Evolutionary conservation across 2,888 invertebrate genomes (phyloP).

Genomic region (Sycophila texana): DNA sequence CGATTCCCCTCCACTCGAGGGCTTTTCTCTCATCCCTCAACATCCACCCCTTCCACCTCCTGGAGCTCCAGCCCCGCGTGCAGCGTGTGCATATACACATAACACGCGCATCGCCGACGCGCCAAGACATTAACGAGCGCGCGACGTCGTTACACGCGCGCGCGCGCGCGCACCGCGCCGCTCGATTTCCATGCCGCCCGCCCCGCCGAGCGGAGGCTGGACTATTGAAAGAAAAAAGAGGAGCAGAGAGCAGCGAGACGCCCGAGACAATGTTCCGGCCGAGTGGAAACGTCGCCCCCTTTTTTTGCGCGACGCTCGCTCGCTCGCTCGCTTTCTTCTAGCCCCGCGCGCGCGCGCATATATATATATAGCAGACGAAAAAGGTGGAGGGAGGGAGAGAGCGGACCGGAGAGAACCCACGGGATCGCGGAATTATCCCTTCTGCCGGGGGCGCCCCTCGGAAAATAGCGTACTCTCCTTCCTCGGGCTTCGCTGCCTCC

Average conservation of each 20-base stretch:
- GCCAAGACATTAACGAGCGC: conserved; percentile 71
- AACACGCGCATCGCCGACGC: conserved; percentile 59
- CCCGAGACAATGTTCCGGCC: conserved; percentile 62
- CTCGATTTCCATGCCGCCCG: conserved; percentile 22
- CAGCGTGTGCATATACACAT: too few species aligned
- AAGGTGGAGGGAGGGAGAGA: background rate
- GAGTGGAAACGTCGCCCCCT: conserved; percentile 59
- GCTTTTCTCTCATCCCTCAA: conserved; percentile 9
- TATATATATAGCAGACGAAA: conserved; percentile 2
- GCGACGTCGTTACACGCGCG: conserved; percentile 70
- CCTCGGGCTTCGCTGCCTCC: background rate
- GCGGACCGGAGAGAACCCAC: conserved; percentile 55
- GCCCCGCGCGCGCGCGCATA: background rate
- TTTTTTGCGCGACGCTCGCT: too few species aligned
- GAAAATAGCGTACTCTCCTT: conserved; percentile 18
- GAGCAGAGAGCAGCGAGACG: conserved; percentile 51
- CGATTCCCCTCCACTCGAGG: conserved; percentile 27
- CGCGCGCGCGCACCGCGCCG: too few species aligned
- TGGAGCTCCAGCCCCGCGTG: background rate
- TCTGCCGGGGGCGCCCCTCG: conserved; percentile 23
- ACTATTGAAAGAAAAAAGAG: conserved; percentile 58
- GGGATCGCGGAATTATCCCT: conserved; percentile 56
- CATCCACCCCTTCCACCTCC: background rate
- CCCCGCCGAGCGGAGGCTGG: conserved; percentile 59
- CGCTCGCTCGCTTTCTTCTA: background rate